A percentile compares a stretch with the other conserved stretches of the same genome.
phyloP scores from a whole-genome alignment of 2,797 vertebrate genomes.

The Rousettus madagascariensis region DNA sequence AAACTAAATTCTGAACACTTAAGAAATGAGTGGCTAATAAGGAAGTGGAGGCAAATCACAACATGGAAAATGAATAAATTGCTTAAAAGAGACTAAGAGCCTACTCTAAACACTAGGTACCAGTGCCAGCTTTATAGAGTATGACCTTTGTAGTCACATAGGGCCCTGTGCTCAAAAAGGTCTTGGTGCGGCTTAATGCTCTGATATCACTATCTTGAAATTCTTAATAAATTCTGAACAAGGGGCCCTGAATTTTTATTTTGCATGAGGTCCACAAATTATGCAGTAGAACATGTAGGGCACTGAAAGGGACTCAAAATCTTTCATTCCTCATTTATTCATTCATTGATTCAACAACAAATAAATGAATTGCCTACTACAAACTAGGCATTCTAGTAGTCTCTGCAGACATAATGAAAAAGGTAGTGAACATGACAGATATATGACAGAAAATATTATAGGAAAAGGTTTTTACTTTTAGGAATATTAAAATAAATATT shows the following conservation, averaged over 20 bases:
- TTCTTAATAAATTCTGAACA: neutral
- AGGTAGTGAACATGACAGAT: neutral
- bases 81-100: neutral
- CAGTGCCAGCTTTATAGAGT: neutral
- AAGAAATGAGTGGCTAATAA: slow-evolving; percentile 12
- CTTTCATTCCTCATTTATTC: neutral
- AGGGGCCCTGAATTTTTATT: neutral
- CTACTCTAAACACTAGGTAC: neutral
- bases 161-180: neutral
- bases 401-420: slow-evolving; percentile 26
- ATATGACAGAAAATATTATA: neutral
- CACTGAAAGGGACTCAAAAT: neutral
- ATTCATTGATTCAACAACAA: slow-evolving; percentile 15
- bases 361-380: neutral
- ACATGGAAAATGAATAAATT: slow-evolving; percentile 1
- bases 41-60: neutral
- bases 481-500: slow-evolving; percentile 18
- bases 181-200: neutral
- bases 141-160: neutral
- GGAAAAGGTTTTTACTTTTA: neutral
- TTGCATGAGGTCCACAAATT: neutral
- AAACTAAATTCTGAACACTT: neutral
- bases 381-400: neutral
- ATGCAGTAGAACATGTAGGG: neutral
- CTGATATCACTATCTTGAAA: neutral